Base-by-base conservation (phyloP, 2,888 invertebrate genomes). In the Leptura quadrifasciata region DNA sequence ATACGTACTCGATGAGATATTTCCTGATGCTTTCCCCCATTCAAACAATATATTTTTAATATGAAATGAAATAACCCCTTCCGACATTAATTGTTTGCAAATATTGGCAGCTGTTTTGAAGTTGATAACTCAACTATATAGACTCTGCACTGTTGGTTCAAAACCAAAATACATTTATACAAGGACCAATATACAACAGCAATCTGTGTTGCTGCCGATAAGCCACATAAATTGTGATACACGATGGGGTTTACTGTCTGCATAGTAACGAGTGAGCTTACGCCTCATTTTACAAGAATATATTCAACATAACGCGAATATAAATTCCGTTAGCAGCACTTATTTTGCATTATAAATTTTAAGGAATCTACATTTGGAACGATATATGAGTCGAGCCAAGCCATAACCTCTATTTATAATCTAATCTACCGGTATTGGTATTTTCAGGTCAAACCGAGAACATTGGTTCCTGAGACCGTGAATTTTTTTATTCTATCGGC, bases 191-290 rank as follows among this genome's bases (percentile, higher is more conserved):
- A 58, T 24, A 58, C 58, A 58, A 27, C 15, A 21, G 24, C 58
- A 58, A 58, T 58, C 58, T 58, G 58, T 27, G 24, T 12, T 27
- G 15, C 21, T 58, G 21, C 58, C 58, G 24, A 58, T 58, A 58
- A 58, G 58, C 58, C 24, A 5, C n/a, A 58, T 58, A 58, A 58
- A 47, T 47, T 47, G 47, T 47, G 47, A 47, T 47, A 47, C 47
- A 47, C n/a, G 47, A 47, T 47, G n/a, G 47, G 47, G 6, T 60
- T 60, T 60, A n/a, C 24, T 24, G 60, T 17, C 60, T 60, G 27
- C 27, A 60, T 60, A 47, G n/a, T 47, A 47, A 47, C 47, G 27
- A 60, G 31, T 31, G 17, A 60, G 31, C 60, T 24, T 24, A 27
- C 27, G 60, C 27, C 27, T 24, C 60, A 60, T 24, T 17, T 60